Evolutionary conservation across 2,797 vertebrate species (phyloP), one percentile per base, ranked within the genome.

Genomic region (Pterois miles): DNA sequence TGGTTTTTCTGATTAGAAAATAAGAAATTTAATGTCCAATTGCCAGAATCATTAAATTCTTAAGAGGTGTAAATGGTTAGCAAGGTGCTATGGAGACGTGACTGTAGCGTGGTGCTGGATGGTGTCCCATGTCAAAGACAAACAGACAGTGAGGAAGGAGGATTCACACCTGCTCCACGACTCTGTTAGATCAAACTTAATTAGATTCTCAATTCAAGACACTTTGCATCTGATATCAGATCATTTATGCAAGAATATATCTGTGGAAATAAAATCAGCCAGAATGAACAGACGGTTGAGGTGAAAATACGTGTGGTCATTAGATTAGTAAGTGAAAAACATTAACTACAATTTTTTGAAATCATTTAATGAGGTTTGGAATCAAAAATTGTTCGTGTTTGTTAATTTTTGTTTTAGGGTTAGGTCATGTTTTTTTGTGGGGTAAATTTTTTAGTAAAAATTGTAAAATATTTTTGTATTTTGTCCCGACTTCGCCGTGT

Each of bases 191-290:
- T 96, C 91, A 94, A 93, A 92, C 92, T 95, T 96, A 95, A 97
- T 97, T 96, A 96, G 94, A 94, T 94, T 94, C 92, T 92, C 94
- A 95, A 96, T 95, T 95, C 94, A 93, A 96, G 91, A 95, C 92
- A 93, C 93, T 96, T 94, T 95, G 95, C 94, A 95, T 94, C 92
- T 95, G 94, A 94, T 95, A 95, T 96, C 93, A 93, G 94, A 95
- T 92, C 54, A 63, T 73, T 60, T 76, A 76, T 71, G 94, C 92
- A 93, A 94, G 94, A 95, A 95, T 95, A 92, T 94, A 92, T 94
- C 91, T 93, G 92, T 94, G 56, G 62, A 68, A 76, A 77, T 75
- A n/a, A 65, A 82, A 64, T 64, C 36, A 18, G 22, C 71, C 20
- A 29, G 22, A 65, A 12, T 74, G 11, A 81, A 29, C 54, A 56